Evolutionary conservation across 2,888 invertebrate species (phyloP), one percentile per base, ranked within the genome.

Genomic region (Drosophila hamatofila): DNA sequence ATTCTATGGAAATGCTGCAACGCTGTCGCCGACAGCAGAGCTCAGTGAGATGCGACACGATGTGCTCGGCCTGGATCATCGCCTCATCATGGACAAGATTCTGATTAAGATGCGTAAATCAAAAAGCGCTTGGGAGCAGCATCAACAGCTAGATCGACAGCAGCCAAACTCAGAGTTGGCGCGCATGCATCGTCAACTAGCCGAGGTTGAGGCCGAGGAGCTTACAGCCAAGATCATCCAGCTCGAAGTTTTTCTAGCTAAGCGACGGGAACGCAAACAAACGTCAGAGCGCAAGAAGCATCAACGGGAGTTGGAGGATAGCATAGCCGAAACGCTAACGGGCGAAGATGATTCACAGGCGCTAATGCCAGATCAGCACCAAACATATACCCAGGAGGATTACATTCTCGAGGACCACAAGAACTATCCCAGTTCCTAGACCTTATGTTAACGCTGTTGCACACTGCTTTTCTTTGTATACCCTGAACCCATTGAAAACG

Each of bases 31-130:
- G 0, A 2, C 46, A 1, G 12, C 21, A 6, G 21, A 25, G 0
- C 21, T 96, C 70, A 96, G 96, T 2, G 93, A 94, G 70, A 97
- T 97, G 96, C 94, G 95, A 1, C 94, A 96, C 75, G 95, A 95
- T 91, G 94, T 96, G 6, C 94, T 95, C 42, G 96, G 96, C 0
- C 92, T 97, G 52, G 94, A 97, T 91, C 96, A 96, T 83, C 92
- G 93, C 0, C 93, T 92, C 63, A 95, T 97, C 48, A 94, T 96
- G 94, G 93, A 93, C 42, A 93, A 94, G 57, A 93, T 95, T 1
- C 62, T 94, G 12, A 93, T 93, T 0, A 94, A 94, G 27, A 93
- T 94, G 85, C 94, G 94, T 58, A 94, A 93, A 81, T 94, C 93
- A 0, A 93, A 92, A 65, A 93, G 94, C 4, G 95, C 95, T 0